Base-by-base conservation (phyloP, 1,140 invertebrate species). In the Phymorhynchus buccinoides region DNA sequence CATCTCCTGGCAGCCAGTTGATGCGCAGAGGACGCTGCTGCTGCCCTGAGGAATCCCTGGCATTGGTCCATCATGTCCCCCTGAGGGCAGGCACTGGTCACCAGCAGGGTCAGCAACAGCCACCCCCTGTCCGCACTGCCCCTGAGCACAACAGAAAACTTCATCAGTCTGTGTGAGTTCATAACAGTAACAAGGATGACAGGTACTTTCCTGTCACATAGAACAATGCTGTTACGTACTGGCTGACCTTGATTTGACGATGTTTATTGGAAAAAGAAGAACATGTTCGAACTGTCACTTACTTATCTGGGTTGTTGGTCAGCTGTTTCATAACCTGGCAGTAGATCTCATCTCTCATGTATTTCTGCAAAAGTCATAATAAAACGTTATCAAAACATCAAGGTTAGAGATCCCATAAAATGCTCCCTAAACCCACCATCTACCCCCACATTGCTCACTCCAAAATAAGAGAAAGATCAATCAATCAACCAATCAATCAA, bases 61-160 rank as follows among this genome's bases (percentile, higher is more conserved):
- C 84, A 68, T 44, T 92, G 89, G 22, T 91, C 88, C 37, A 84
- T 85, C 16, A 92, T 80, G 37, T 91, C 90, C 37, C 84, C 78
- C 18, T 87, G 88, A 12, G 91, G 91, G 6, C 86, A 78, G 0
- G 87, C 87, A 37, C 86, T 86, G 0, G 87, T 87, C 18, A 86
- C 85, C 44, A 92, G 56, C 41, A 91, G 84, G 71, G 86, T 88
- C 56, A 92, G n/a, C 68, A 91, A 62, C 39, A 87, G 80, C 89
- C 90, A 92, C 9, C 91, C 91, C 80, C 86, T 84, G 18, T 90
- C 89, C 44, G 88, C 87, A 83, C 88, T 90, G 6, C 86, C 30
- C 80, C 90, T 92, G 83, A 73, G 30, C 3, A 73, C 14, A 73
- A 48, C 6, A 48, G 18, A 48, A 18, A 48, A 6, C 44, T 48